These are phyloP conservation scores for Clarias pachynema DNA, from an alignment of 2,797 vertebrate genomes.

Conservation along the genomic window DNA sequence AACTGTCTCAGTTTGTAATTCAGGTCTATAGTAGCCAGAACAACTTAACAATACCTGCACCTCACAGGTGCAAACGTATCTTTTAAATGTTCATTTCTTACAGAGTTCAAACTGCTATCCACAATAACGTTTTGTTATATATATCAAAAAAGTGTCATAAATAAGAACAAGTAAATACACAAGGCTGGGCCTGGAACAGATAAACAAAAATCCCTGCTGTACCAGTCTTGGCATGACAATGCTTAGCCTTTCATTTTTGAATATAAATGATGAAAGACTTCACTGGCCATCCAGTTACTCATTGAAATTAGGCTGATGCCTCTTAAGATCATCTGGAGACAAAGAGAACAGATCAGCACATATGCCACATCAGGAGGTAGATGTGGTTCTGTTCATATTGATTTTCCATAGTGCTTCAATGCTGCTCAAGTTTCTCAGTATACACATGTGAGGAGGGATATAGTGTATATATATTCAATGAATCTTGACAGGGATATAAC, in stretches of 20 bases:
- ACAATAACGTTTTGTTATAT: background rate
- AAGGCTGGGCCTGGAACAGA: constrained; percentile 8
- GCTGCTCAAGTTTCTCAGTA: constrained; percentile 72
- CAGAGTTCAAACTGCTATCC: background rate
- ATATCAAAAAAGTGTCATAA: constrained; percentile 9
- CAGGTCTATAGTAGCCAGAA: constrained; percentile 27
- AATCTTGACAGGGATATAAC: constrained; percentile 63
- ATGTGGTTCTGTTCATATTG: constrained; percentile 69
- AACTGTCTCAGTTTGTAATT: constrained; percentile 23
- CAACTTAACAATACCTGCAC: constrained; percentile 17
- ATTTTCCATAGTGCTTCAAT: constrained; percentile 70
- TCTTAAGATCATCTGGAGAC: constrained; percentile 67
- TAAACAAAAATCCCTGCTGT: constrained; percentile 34
- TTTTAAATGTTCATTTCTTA: constrained; percentile 21
- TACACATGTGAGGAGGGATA: constrained; percentile 66
- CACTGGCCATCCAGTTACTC: constrained; percentile 64
- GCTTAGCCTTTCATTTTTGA: constrained; percentile 67
- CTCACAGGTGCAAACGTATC: background rate
- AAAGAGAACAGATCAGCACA: constrained; percentile 68
- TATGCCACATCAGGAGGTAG: constrained; percentile 62
- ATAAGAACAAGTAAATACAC: constrained; percentile 13
- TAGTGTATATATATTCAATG: constrained; percentile 66
- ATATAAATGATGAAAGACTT: constrained; percentile 70
- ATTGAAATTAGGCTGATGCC: constrained; percentile 70
- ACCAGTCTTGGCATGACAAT: constrained; percentile 67